Base-by-base conservation (phyloP, 2,797 vertebrate species). In the Urosaurus nigricauda region DNA sequence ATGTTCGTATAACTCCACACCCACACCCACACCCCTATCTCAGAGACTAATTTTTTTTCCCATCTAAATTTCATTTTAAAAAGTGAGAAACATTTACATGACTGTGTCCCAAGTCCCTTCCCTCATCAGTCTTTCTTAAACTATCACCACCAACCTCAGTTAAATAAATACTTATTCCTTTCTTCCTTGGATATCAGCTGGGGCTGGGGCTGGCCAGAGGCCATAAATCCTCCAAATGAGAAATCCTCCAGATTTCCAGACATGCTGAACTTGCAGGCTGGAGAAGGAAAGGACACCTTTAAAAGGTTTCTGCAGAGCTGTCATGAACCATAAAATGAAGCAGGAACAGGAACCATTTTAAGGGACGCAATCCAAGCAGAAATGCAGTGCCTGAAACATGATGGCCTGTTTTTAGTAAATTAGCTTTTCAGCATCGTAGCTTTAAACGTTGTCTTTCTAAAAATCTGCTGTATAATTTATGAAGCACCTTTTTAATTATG, bases 401-500 rank as follows among this genome's bases (percentile, higher is more conserved):
- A 85, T 12, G 26, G 26, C 74, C 58, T 65, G n/a, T 56, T 68
- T 87, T 82, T 53, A 19, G 2, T 35, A 79, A 79, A 93, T 29
- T 0, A 79, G 63, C 17, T 9, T 63, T 0, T 32, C 84, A 11
- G 68, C 43, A 13, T 58, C 88, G 85, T 91, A 43, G 16, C 83
- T 80, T 85, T 80, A 70, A 92, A 88, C 88, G 12, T 83, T 84
- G 87, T 79, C 37, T 86, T 87, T 82, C 75, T 79, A 85, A 94
- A 85, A 91, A 90, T 89, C 80, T 0, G 65, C 37, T 0, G 0
- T 82, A 75, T 91, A 19, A 37, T 86, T 83, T 79, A 79, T 58
- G 47, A 79, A 43, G n/a, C 68, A 14, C 74, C 4, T 35, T 90
- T 88, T 21, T 74, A 43, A 43, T 40, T 68, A 56, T 60, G 11